Evolutionary conservation across 2,797 vertebrate genomes (phyloP), one percentile per base, ranked within the genome.

Genomic region (Muscicapa comitata): DNA sequence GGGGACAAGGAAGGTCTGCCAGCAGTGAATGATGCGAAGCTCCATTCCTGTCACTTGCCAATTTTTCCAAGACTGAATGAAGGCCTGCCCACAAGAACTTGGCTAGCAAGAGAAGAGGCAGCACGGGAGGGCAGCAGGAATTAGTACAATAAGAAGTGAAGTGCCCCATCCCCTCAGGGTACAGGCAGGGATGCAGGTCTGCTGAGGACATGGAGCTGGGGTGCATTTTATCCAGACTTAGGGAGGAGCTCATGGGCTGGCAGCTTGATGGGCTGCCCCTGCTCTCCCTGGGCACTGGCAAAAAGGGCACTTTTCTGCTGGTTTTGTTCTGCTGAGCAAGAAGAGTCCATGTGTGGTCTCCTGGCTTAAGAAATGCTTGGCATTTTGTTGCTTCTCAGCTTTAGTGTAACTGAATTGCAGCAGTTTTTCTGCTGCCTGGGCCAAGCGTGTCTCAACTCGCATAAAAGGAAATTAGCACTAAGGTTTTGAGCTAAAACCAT

Each of bases 151-250:
- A 62, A 29, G 62, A 59, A 82, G 47, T 0, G 0, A 78, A 59
- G 19, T 16, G 25, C 54, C 65, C 45, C 1, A 0, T 75, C 9
- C n/a, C 35, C 13, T 13, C 2, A 0, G 81, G 51, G 28, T 17
- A 19, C 62, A 65, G 59, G 51, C 83, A 51, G 38, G 68, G 33
- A 40, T 29, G 35, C 31, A 73, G 57, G 38, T 74, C 53, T 89
- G 77, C 62, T 2, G 5, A 51, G 24, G 50, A 18, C 48, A 13
- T 0, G 1, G 45, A n/a, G 16, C 3, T 2, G 2, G 65, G 40
- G 7, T 37, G 18, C 1, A 2, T 28, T 80, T 74, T 24, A 45
- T 17, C 31, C 0, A 0, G 13, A 24, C 21, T 48, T 1, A 1
- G 29, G 33, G 18, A 53, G 35, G 10, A 35, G n/a, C 6, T 62